Percentiles rank a stretch among this genome's conserved stretches.
These are phyloP conservation scores for Orbicella faveolata DNA, from an alignment of 64 coral and sea anemone genomes.

Conservation along the genomic window DNA sequence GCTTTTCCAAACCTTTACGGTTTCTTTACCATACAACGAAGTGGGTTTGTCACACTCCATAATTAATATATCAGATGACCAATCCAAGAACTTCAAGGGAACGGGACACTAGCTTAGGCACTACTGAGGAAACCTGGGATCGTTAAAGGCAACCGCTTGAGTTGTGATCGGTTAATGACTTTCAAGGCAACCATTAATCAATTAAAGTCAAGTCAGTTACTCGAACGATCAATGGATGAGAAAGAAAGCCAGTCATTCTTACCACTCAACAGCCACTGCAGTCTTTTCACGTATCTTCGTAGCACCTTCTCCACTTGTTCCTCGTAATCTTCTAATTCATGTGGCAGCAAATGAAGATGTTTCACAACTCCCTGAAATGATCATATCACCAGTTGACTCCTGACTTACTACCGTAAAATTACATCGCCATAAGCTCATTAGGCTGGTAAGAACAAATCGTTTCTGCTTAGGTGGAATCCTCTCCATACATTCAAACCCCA, in stretches of 20 bases:
- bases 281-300: conserved; percentile 90
- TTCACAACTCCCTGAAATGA: conserved; percentile 80
- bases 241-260: not conserved
- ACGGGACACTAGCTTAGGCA: too few species aligned
- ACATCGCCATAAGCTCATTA: not conserved
- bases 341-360: conserved; percentile 84
- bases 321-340: conserved; percentile 92
- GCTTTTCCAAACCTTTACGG: too few species aligned
- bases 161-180: too few species aligned
- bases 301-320: conserved; percentile 94
- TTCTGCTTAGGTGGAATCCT: too few species aligned
- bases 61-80: too few species aligned
- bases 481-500: too few species aligned
- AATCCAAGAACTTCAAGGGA: too few species aligned
- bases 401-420: not conserved
- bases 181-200: not conserved
- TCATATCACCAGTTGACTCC: not conserved
- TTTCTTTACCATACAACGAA: too few species aligned
- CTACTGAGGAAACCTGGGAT: too few species aligned
- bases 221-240: not conserved
- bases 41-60: too few species aligned
- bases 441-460: too few species aligned
- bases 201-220: not conserved
- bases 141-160: too few species aligned
- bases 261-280: conserved; percentile 98